Conservation (phyloP, 2,113 vertebrate genomes). For the Microcebus ravelobensis region DNA sequence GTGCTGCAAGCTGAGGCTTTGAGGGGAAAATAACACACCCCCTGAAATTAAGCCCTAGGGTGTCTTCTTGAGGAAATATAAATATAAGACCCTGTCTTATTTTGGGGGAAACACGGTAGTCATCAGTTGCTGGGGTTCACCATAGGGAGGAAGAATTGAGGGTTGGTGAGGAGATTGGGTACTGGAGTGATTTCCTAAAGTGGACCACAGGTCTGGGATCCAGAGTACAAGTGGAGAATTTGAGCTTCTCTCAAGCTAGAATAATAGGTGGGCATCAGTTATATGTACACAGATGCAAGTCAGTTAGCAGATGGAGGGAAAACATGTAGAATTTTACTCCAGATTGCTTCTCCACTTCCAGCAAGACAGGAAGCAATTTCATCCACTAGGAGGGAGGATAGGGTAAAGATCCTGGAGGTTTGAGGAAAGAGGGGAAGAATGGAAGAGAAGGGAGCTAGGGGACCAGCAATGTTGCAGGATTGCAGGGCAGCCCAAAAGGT, state of each 20-base stretch:
- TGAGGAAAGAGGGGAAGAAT: background rate
- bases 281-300: background rate
- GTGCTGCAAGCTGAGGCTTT: too few relatives aligned
- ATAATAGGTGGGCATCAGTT: background rate
- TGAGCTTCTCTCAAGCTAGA: background rate
- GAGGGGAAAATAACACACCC: too few relatives aligned
- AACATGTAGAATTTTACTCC: background rate
- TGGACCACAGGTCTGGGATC: background rate
- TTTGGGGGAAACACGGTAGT: background rate
- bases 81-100: too few relatives aligned
- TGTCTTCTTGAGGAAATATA: too few relatives aligned
- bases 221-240: background rate
- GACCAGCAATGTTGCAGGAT: background rate
- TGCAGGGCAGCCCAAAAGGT: background rate
- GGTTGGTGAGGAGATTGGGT: too few relatives aligned
- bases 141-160: background rate
- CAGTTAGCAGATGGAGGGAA: background rate
- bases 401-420: background rate
- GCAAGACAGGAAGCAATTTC: background rate
- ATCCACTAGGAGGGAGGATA: background rate
- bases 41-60: too few relatives aligned
- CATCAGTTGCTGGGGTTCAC: background rate
- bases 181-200: background rate
- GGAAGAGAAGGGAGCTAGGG: background rate
- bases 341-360: background rate